These are phyloP conservation scores for Pocillopora meandrina DNA, from an alignment of 92 coral and sea anemone genomes.

Conservation along the genomic window DNA sequence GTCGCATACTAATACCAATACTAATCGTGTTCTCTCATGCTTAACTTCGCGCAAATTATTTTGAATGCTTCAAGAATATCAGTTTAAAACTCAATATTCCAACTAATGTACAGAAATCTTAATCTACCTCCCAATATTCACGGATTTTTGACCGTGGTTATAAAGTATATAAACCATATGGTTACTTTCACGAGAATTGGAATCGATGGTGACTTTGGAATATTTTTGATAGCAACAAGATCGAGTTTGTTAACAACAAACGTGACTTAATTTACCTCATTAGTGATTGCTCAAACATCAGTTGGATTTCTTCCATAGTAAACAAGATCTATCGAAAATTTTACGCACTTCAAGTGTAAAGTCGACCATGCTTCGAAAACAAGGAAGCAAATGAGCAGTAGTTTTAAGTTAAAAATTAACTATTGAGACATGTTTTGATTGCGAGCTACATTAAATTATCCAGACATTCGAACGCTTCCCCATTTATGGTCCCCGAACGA, in stretches of 20 bases:
- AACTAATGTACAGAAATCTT: too few relatives aligned
- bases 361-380: not conserved
- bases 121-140: not conserved
- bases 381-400: conserved; percentile 13
- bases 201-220: not conserved
- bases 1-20: too few relatives aligned
- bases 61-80: too few relatives aligned
- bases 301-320: conserved; percentile 16
- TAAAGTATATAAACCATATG: too few relatives aligned
- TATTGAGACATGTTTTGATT: not conserved
- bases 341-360: not conserved
- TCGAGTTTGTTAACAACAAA: not conserved
- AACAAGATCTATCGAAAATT: not conserved
- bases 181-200: too few relatives aligned
- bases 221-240: too few relatives aligned
- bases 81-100: too few relatives aligned
- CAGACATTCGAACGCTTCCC: not conserved
- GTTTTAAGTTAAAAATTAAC: conserved; percentile 10
- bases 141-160: not conserved
- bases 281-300: conserved; percentile 20
- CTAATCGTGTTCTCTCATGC: too few relatives aligned
- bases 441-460: not conserved
- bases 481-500: not conserved
- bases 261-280: conserved; percentile 1
- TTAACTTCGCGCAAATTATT: too few relatives aligned